phyloP scores from a whole-genome alignment of 2,797 vertebrate species.

The Molothrus aeneus region DNA sequence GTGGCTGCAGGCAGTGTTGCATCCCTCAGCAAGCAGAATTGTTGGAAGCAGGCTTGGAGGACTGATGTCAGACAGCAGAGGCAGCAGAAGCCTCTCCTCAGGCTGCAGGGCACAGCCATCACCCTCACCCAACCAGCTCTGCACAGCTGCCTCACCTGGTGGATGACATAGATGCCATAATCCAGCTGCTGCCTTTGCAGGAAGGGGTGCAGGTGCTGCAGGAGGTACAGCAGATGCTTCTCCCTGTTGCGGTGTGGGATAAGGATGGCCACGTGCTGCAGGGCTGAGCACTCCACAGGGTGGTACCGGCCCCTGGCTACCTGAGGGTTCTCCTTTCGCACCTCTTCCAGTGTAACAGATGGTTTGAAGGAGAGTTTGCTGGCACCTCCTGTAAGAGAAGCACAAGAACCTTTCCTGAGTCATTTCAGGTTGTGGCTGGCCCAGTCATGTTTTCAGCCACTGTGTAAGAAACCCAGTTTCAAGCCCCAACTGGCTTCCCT shows the following conservation, averaged over 20 bases:
- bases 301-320: constrained; percentile 81
- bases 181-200: constrained; percentile 94
- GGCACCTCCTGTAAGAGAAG: constrained; percentile 80
- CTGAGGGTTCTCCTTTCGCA: constrained; percentile 81
- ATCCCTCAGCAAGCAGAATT: not conserved
- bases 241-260: constrained; percentile 91
- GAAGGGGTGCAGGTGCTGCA: constrained; percentile 93
- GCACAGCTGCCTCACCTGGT: constrained; percentile 85
- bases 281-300: constrained; percentile 82
- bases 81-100: not conserved
- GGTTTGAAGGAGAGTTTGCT: constrained; percentile 83
- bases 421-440: not conserved
- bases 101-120: not conserved
- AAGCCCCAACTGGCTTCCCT: not conserved
- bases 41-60: not conserved
- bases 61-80: not conserved
- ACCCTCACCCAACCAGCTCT: not conserved
- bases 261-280: constrained; percentile 90
- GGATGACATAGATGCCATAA: constrained; percentile 91
- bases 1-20: rapidly evolving
- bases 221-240: constrained; percentile 90
- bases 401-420: not conserved
- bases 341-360: constrained; percentile 83
- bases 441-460: not conserved
- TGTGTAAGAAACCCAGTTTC: not conserved